Evolutionary conservation across 2,113 vertebrate species (phyloP).

Genomic region (Tichodroma muraria): DNA sequence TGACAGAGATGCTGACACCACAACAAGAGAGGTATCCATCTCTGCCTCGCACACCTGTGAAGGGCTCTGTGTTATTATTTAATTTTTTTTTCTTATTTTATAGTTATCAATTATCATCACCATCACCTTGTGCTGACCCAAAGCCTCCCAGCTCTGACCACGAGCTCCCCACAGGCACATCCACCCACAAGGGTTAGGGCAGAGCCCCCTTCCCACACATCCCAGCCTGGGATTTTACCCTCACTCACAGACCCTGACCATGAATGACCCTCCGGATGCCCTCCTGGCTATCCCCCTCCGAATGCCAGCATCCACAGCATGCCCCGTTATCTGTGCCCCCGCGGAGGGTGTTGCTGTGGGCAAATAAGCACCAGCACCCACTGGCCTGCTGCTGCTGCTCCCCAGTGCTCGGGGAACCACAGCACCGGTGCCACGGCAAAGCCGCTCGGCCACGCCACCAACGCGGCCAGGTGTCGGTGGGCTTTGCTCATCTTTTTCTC

Average conservation of each 20-base stretch:
- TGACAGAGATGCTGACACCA: background rate
- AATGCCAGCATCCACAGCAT: fast-evolving
- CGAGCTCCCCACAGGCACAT: fast-evolving
- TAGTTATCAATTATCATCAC: background rate
- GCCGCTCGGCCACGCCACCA: fast-evolving
- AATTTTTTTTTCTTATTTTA: background rate
- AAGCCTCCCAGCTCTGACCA: background rate
- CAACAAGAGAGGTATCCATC: background rate
- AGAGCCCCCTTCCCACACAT: background rate
- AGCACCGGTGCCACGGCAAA: fast-evolving
- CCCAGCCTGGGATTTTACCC: background rate
- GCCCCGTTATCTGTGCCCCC: background rate
- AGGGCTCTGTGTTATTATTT: background rate
- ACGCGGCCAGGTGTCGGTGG: fast-evolving
- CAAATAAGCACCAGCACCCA: background rate
- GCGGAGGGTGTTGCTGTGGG: background rate
- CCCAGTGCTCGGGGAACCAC: background rate
- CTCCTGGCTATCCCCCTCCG: fast-evolving
- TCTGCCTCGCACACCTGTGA: background rate
- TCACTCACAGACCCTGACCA: background rate
- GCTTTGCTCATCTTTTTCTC: background rate
- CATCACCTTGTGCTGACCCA: background rate
- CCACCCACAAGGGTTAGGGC: fast-evolving
- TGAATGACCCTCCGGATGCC: fast-evolving
- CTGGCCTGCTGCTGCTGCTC: background rate